Evolutionary conservation across 2,888 invertebrate species (phyloP), one percentile per base, ranked within the genome.

Genomic region (Caenorhabditis wallacei): DNA sequence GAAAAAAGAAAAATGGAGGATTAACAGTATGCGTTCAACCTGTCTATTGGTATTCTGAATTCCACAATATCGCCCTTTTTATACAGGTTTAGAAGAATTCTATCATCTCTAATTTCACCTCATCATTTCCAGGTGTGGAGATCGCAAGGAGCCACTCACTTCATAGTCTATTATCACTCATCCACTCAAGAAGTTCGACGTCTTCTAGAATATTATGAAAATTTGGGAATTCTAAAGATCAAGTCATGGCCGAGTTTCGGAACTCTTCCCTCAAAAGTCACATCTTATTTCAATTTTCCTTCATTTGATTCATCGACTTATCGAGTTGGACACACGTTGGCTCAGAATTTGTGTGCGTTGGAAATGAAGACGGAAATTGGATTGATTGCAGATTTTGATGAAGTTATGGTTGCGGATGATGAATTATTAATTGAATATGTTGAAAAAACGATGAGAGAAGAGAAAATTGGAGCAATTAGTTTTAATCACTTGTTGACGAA

Each of bases 1-100:
- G 37, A 11, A 40, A n/a, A 0, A 48, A 68, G 20, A 40, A 18
- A 8, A 57, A 54, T 18, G 18, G 40, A 4, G 87, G 86, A 0
- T 51, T 87, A 7, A 83, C 86, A 3, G 80, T 88, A 11, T 88
- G 88, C 63, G 80, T 88, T 7, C 87, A 85, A 20, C 87, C 88
- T 0, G 81, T 88, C 11, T 88, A 87, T 54, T 88, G 87, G 87
- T 87, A 84, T 66, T 79, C 86, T 0, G 84, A 85, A 51, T 84
- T 82, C 64, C 82, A 82, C 24, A 84, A 84, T 35, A 69, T 88
- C 35, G 72, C 85, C 1, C 66, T 85, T 8, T 88, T 87, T 57
- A 51, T 88, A 35, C 87, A 82, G 76, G 81, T 82, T 2, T 59
- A n/a, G n/a, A n/a, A n/a, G n/a, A n/a, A n/a, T 26, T 16, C 35